Evolutionary conservation across 2,797 vertebrate genomes (phyloP).

Genomic region (Percopsis omiscomaycus): DNA sequence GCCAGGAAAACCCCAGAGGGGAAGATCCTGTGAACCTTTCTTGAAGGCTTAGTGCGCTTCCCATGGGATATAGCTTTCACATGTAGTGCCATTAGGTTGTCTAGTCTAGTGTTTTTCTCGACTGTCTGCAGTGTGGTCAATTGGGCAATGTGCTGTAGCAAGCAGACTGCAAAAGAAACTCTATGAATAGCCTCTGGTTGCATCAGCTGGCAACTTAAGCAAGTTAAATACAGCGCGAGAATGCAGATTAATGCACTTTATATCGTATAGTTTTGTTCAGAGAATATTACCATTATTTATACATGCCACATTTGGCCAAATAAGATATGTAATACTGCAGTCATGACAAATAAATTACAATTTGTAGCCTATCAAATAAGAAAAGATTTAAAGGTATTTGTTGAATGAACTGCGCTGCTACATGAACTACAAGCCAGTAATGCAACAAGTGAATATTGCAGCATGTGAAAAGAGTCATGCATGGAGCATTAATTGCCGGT

Average conservation of each 20-base stretch:
- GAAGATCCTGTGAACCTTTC: slow-evolving; percentile 46
- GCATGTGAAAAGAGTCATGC: slow-evolving; percentile 40
- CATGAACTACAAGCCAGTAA: slow-evolving; percentile 11
- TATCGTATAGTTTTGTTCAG: not conserved
- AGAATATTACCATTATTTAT: not conserved
- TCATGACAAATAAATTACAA: slow-evolving; percentile 9
- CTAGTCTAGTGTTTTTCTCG: slow-evolving; percentile 53
- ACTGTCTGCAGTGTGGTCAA: slow-evolving; percentile 66
- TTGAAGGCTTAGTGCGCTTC: slow-evolving; percentile 40
- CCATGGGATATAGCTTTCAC: slow-evolving; percentile 57
- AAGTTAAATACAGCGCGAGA: slow-evolving; percentile 27
- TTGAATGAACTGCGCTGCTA: not conserved
- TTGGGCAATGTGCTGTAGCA: slow-evolving; percentile 63
- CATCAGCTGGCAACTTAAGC: slow-evolving; percentile 51
- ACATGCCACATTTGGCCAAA: not conserved
- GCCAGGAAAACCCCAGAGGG: slow-evolving; percentile 42
- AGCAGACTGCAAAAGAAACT: slow-evolving; percentile 38
- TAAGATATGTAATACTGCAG: not conserved
- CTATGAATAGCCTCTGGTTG: slow-evolving; percentile 64
- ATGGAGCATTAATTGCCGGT: slow-evolving; percentile 39
- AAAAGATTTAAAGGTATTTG: not conserved
- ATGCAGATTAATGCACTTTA: slow-evolving; percentile 15
- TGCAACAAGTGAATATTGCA: slow-evolving; percentile 39
- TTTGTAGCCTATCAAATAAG: not conserved
- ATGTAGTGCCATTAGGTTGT: slow-evolving; percentile 55